phyloP scores from a whole-genome alignment of 2,797 vertebrate species.

The Spea hammondii region DNA sequence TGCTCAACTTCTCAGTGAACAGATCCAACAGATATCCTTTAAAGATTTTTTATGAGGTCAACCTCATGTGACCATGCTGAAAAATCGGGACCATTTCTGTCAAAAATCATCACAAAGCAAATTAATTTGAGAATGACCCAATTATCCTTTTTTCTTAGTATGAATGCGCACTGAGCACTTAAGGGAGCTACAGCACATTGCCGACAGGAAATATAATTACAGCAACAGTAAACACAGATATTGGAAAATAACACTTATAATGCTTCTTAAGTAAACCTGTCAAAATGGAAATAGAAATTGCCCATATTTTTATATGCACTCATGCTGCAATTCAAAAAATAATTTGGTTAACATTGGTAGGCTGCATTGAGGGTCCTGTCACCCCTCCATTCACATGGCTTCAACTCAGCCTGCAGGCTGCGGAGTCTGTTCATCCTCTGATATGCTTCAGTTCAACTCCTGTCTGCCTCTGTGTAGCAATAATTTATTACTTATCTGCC shows the following conservation, averaged over 20 bases:
- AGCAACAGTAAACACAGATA: neutral
- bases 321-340: no score
- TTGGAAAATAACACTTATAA: neutral
- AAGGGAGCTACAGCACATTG: no score
- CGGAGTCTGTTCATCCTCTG: constrained; percentile 29
- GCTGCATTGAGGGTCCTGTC: constrained; percentile 19
- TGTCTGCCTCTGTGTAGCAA: constrained; percentile 29
- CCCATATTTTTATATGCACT: no score
- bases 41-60: no score
- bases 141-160: no score
- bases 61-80: no score
- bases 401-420: constrained; percentile 8
- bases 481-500: constrained; percentile 49
- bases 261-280: constrained; percentile 7
- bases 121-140: no score
- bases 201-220: neutral
- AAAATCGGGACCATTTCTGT: no score
- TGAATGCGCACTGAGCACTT: no score
- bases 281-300: neutral
- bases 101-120: no score
- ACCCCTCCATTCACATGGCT: constrained; percentile 16
- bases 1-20: no score
- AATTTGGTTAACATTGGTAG: neutral
- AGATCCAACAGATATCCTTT: no score
- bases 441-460: constrained; percentile 39